Evolutionary conservation across 2,888 invertebrate genomes (phyloP).

Genomic region (Euspilapteryx auroguttella): DNA sequence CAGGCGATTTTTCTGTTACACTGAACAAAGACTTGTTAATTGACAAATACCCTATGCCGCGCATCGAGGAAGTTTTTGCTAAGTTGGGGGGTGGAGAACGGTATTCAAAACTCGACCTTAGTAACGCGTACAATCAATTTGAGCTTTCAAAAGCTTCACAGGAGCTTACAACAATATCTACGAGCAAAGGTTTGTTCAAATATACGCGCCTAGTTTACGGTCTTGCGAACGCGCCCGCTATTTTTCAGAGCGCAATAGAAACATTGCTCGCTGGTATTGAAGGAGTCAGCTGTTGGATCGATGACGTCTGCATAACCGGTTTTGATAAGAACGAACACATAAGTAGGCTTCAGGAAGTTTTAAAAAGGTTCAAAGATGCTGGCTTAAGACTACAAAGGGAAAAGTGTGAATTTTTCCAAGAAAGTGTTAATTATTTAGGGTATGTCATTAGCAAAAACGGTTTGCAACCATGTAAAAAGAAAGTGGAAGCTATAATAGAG

Average conservation of each 20-base stretch:
- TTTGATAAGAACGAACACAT: conserved; percentile 1
- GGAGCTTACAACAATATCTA: conserved; percentile 5
- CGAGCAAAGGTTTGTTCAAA: conserved; percentile 7
- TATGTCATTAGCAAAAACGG: conserved; percentile 7
- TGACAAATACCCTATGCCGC: no score
- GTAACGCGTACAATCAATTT: conserved; percentile 10
- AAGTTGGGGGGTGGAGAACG: no score
- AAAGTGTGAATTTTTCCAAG: conserved; percentile 6
- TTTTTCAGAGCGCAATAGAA: conserved; percentile 6
- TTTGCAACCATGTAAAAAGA: conserved; percentile 4
- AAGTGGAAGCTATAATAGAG: conserved; percentile 7
- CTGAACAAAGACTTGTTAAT: no score
- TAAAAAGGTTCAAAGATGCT: conserved; percentile 5
- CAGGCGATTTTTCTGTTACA: no score
- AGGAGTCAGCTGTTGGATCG: conserved; percentile 4
- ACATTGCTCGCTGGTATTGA: conserved; percentile 4
- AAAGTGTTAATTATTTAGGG: conserved; percentile 8
- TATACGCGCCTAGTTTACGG: conserved; percentile 8
- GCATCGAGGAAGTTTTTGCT: no score
- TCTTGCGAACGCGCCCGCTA: conserved; percentile 4
- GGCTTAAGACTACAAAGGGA: conserved; percentile 6
- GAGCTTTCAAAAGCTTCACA: conserved; percentile 4
- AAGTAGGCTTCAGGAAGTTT: conserved; percentile 4
- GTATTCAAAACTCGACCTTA: no score
- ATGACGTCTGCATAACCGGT: conserved; percentile 7